Percentiles rank a stretch among this genome's conserved stretches.
phyloP scores from a whole-genome alignment of 2,113 vertebrate species.

The Trogon melanurus region DNA sequence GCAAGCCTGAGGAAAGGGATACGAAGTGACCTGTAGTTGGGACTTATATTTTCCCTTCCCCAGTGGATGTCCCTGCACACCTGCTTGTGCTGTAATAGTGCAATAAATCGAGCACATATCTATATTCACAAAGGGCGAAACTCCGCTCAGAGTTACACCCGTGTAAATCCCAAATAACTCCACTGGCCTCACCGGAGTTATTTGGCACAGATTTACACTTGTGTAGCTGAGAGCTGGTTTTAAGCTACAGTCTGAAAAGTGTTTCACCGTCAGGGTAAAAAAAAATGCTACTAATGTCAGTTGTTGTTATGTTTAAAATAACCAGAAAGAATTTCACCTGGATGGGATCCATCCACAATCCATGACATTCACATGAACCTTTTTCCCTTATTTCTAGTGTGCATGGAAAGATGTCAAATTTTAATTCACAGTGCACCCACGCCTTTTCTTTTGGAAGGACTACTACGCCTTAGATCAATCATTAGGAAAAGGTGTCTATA shows the following conservation, averaged over 20 bases:
- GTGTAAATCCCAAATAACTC: constrained; percentile 66
- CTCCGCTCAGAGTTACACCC: constrained; percentile 56
- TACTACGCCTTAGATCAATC: constrained; percentile 4
- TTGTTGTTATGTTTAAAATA: constrained; percentile 63
- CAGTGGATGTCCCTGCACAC: constrained; percentile 34
- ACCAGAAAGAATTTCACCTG: constrained; percentile 65
- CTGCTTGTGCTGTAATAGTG: constrained; percentile 20
- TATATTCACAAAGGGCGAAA: constrained; percentile 50
- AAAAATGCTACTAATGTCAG: constrained; percentile 51
- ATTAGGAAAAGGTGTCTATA: constrained; percentile 38
- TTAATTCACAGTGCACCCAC: background rate
- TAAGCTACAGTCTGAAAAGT: constrained; percentile 30
- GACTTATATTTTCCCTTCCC: constrained; percentile 43
- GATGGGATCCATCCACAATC: constrained; percentile 33
- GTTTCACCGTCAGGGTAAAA: constrained; percentile 55
- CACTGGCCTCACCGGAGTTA: background rate
- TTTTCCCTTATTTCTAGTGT: background rate
- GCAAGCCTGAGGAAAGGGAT: constrained; percentile 35
- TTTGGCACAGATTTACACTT: constrained; percentile 68
- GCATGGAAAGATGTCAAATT: background rate
- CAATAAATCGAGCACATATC: constrained; percentile 62
- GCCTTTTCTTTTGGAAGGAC: constrained; percentile 31
- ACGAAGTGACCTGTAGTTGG: constrained; percentile 41
- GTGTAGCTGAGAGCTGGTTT: constrained; percentile 36
- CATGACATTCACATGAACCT: constrained; percentile 35